Evolutionary conservation across 2,797 vertebrate genomes (phyloP), one percentile per base, ranked within the genome.

Genomic region (Crax fasciolata): DNA sequence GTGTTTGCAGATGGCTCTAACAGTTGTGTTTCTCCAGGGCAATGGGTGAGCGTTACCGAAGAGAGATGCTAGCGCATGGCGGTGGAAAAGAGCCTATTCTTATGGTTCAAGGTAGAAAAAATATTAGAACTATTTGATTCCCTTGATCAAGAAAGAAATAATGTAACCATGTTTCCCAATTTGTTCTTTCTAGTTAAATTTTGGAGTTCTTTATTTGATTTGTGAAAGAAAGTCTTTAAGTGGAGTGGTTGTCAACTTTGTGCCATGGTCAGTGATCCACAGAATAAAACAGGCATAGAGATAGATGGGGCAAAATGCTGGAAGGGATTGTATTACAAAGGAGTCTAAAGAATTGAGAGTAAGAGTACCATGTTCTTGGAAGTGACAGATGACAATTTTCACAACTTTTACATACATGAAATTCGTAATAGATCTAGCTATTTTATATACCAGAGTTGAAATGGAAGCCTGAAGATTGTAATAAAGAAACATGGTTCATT

Each of bases 41-140:
- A n/a, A 99, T 99, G 84, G 99, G 99, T 39, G 99, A 99, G 85
- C 99, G 98, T 89, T 99, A 99, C 89, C 99, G 99, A 13, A 97
- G 98, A 94, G 99, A 99, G 98, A 99, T 99, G 99, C 98, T 99
- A 97, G 98, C 99, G 18, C 98, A 99, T 0, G 99, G 99, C 1
- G 99, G 99, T 87, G 98, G 98, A 87, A 99, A 98, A 96, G 99
- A 99, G 91, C 99, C 99, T 80, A 98, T 99, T 97, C 98, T 99
- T 87, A 99, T 99, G 99, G 99, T 99, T 73, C 98, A 99, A 99
- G 99, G 99, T 99, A 98, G 96, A 95, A 93, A 51, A 54, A 78
- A 61, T 59, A 18, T 11, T 35, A 11, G 5, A 24, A 30, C 4
- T 48, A 4, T 41, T 68, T 55, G 52, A 51, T 90, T 88, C 17